Conservation (phyloP, 2,888 invertebrate species). For the Corythucha ciliata region DNA sequence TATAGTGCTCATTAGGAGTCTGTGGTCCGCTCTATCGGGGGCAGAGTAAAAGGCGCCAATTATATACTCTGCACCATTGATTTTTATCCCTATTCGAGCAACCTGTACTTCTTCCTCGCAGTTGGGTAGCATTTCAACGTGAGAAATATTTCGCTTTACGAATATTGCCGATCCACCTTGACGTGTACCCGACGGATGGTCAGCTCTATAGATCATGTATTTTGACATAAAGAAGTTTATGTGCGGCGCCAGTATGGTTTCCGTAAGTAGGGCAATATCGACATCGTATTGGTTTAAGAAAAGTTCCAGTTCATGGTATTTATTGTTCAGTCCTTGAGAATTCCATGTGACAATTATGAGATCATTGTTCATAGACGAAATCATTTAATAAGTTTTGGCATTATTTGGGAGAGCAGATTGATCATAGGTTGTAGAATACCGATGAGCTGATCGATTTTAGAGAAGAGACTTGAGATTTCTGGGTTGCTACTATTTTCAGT, state of each 20-base stretch:
- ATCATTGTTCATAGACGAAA: not conserved
- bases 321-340: conserved; percentile 9
- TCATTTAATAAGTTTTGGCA: conserved; percentile 9
- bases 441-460: not conserved
- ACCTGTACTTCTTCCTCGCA: not conserved
- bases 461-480: not conserved
- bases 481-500: no score
- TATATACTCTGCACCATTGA: not conserved
- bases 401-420: conserved; percentile 1
- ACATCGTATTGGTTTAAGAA: conserved; percentile 1
- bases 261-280: conserved; percentile 13
- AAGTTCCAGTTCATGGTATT: conserved; percentile 14
- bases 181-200: not conserved
- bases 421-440: conserved; percentile 7
- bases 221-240: conserved; percentile 10
- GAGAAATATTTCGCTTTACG: not conserved
- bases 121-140: conserved; percentile 1
- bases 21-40: no score
- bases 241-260: conserved; percentile 5
- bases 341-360: conserved; percentile 17
- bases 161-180: conserved; percentile 8
- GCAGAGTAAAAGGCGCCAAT: conserved; percentile 16
- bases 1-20: no score
- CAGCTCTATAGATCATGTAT: conserved; percentile 6
- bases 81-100: not conserved